Evolutionary conservation across 2,888 invertebrate species (phyloP).

Genomic region (Ceriagrion tenellum): DNA sequence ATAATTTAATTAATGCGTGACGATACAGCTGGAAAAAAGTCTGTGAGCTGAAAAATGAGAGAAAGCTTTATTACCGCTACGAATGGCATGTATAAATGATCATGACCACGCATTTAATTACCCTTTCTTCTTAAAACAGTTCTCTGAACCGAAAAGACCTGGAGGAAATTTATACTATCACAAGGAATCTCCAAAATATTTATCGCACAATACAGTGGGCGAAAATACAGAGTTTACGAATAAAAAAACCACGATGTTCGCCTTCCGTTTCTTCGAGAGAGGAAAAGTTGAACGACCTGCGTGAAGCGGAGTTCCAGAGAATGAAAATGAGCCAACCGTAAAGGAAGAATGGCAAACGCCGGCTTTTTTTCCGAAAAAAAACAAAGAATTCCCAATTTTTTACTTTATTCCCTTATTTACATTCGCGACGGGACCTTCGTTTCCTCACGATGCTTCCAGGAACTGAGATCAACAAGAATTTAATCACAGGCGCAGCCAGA

Average conservation of each 20-base stretch:
- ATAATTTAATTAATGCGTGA: too few species aligned
- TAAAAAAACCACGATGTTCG: not conserved
- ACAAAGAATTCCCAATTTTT: not conserved
- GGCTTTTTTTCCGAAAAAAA: not conserved
- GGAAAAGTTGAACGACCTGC: constrained; percentile 21
- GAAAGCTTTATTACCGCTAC: not conserved
- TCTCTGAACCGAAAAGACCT: not conserved
- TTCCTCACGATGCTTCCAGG: not conserved
- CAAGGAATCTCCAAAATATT: not conserved
- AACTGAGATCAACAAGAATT: too few species aligned
- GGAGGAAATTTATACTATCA: not conserved
- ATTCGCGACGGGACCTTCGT: not conserved
- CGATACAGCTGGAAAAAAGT: too few species aligned
- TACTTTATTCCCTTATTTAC: not conserved
- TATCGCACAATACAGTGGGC: not conserved
- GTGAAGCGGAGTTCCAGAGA: not conserved
- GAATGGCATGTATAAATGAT: not conserved
- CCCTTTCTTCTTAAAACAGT: not conserved
- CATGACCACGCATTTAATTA: not conserved
- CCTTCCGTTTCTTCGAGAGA: not conserved
- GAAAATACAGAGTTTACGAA: too few species aligned
- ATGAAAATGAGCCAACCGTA: not conserved
- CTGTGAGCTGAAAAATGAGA: not conserved
- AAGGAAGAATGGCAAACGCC: not conserved
- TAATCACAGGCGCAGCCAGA: too few species aligned